Conservation (phyloP, 2,888 invertebrate species). For the Synanthedon tipuliformis region DNA sequence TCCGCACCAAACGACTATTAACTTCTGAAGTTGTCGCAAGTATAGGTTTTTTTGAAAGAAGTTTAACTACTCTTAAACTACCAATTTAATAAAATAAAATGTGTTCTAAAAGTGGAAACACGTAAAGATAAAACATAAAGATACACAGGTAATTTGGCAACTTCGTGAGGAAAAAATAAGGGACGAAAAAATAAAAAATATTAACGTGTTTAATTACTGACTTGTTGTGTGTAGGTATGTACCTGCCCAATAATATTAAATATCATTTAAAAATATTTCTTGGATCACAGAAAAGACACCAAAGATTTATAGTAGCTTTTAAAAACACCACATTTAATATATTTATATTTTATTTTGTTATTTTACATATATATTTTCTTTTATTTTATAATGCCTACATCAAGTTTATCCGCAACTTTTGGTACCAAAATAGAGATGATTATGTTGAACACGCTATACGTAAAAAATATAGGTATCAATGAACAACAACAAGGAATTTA, state of each 20-base stretch:
- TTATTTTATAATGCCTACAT: slow-evolving; percentile 19
- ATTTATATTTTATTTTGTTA: background rate
- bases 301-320: slow-evolving; percentile 13
- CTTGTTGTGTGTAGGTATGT: no score
- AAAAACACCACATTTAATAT: slow-evolving; percentile 10
- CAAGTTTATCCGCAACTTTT: slow-evolving; percentile 22
- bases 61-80: no score
- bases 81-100: no score
- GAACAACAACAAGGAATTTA: slow-evolving; percentile 65
- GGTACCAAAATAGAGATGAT: slow-evolving; percentile 67
- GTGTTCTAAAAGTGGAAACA: no score
- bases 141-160: no score
- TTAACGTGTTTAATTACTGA: no score
- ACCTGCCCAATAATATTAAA: background rate
- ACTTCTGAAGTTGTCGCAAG: no score
- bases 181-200: no score
- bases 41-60: no score
- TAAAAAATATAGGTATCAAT: slow-evolving; percentile 69
- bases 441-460: slow-evolving; percentile 65
- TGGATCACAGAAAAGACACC: slow-evolving; percentile 12
- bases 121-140: no score
- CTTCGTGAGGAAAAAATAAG: no score
- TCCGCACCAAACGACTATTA: no score
- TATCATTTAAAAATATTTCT: background rate
- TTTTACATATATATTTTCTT: slow-evolving; percentile 1